A percentile compares a stretch with the other conserved stretches of the same genome.
phyloP scores from a whole-genome alignment of 2,797 vertebrate genomes.

The Gadopsis marmoratus region DNA sequence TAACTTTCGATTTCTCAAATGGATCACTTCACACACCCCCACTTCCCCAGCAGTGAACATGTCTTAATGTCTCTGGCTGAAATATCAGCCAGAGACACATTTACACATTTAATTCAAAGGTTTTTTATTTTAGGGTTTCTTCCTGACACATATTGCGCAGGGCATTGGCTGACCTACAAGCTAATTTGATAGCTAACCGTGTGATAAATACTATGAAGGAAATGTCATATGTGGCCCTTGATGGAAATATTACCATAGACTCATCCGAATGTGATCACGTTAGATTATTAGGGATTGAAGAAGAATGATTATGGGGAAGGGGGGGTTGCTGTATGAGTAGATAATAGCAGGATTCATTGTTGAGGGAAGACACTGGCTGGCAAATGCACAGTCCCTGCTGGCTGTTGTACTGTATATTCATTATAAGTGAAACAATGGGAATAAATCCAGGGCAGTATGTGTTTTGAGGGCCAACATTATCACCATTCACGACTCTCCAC shows the following conservation, averaged over 20 bases:
- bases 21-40: conserved; percentile 45
- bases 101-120: conserved; percentile 58
- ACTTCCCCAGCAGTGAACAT: conserved; percentile 32
- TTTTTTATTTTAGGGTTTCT: background rate
- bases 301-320: conserved; percentile 9
- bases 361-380: conserved; percentile 35
- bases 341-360: conserved; percentile 36
- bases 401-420: conserved; percentile 40
- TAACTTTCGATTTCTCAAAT: conserved; percentile 74
- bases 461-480: conserved; percentile 34
- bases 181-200: conserved; percentile 49
- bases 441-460: conserved; percentile 50
- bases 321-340: background rate
- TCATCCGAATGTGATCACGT: conserved; percentile 46
- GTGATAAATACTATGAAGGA: conserved; percentile 33
- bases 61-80: conserved; percentile 34
- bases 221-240: conserved; percentile 34
- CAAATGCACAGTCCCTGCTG: conserved; percentile 38
- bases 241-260: conserved; percentile 62
- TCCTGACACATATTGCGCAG: conserved; percentile 38
- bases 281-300: conserved; percentile 29
- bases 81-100: no score
- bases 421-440: conserved; percentile 51
- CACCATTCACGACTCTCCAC: conserved; percentile 46
- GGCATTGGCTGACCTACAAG: conserved; percentile 23